Evolutionary conservation across 2,888 invertebrate genomes (phyloP).

Genomic region (Polydesmus complanatus): DNA sequence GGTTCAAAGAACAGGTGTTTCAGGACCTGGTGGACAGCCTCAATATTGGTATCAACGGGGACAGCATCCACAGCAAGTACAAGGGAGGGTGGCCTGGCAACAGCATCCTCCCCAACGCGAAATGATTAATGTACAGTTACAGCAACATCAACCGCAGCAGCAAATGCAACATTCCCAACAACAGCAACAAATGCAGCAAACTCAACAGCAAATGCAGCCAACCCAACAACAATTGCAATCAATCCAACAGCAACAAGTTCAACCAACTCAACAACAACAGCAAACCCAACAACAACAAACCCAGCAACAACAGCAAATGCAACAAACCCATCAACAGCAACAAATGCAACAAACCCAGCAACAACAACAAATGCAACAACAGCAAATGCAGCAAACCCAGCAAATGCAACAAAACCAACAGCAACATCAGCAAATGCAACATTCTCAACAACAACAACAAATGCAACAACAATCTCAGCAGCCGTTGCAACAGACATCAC

Average conservation of each 20-base stretch:
- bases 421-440: conserved; percentile 10
- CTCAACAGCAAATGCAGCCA: conserved; percentile 15
- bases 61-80: conserved; percentile 10
- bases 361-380: conserved; percentile 1
- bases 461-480: conserved; percentile 15
- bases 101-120: not conserved
- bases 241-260: conserved; percentile 15
- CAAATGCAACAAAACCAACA: conserved; percentile 11
- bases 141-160: not conserved
- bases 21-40: not conserved
- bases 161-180: not conserved
- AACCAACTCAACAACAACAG: not conserved
- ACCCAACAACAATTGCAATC: conserved; percentile 11
- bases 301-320: conserved; percentile 21
- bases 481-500: conserved; percentile 21
- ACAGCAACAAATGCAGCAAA: not conserved
- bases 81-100: not conserved
- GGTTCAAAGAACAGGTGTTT: not conserved
- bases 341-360: conserved; percentile 63
- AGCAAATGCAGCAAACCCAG: conserved; percentile 1
- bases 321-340: conserved; percentile 49
- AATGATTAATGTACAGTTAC: not conserved
- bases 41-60: not conserved
- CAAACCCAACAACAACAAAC: conserved; percentile 12
- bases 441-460: conserved; percentile 13